Conservation (phyloP, 2,113 vertebrate species). For the Steatornis caripensis region DNA sequence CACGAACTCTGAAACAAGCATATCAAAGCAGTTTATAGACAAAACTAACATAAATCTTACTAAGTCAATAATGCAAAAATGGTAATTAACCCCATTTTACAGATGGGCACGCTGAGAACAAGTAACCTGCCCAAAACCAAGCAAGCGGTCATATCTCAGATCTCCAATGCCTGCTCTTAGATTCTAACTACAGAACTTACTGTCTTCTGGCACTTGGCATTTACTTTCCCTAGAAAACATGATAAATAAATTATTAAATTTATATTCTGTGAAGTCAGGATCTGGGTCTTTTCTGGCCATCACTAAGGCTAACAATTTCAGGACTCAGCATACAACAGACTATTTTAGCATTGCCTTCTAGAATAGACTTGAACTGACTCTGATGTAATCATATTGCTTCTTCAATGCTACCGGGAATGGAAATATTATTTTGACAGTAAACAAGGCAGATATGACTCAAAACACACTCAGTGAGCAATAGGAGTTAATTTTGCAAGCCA, state of each 20-base stretch:
- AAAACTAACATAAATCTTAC: neutral
- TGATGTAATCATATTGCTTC: neutral
- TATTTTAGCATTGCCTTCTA: slow-evolving; percentile 5
- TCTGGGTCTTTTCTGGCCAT: neutral
- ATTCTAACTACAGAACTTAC: neutral
- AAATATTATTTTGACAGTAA: slow-evolving; percentile 36
- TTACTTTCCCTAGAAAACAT: neutral
- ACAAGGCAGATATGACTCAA: slow-evolving; percentile 47
- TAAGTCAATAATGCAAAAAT: neutral
- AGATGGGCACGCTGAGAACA: neutral
- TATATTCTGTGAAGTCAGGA: neutral
- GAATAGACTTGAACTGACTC: neutral
- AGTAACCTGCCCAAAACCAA: neutral
- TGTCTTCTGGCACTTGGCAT: neutral
- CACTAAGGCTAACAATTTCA: slow-evolving; percentile 21
- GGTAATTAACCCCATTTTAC: slow-evolving; percentile 26
- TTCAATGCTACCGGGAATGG: slow-evolving; percentile 1
- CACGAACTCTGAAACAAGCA: neutral
- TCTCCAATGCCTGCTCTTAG: neutral
- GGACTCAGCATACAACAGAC: slow-evolving; percentile 32
- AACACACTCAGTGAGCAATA: slow-evolving; percentile 21
- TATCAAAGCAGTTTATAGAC: slow-evolving; percentile 12
- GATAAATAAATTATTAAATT: neutral
- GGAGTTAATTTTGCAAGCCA: slow-evolving; percentile 59
- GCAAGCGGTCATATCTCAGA: neutral